Conservation (phyloP, 92 coral and sea anemone genomes). For the Anthopleura xanthogrammica region DNA sequence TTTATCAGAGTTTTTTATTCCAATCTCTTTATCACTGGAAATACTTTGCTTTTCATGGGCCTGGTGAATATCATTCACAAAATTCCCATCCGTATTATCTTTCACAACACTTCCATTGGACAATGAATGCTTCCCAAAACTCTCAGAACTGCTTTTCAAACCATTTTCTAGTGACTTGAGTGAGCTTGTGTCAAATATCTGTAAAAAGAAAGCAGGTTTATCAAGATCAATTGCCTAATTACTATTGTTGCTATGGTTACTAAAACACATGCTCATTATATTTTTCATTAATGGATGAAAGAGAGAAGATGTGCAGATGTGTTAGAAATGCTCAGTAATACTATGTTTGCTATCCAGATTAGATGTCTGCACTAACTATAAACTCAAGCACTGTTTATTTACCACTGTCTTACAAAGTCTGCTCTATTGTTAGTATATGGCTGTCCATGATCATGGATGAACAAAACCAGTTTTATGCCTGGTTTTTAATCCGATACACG, state of each 20-base stretch:
- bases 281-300: background rate
- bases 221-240: background rate
- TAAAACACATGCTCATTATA: background rate
- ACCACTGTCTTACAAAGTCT: too few species aligned
- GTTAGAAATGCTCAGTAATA: too few species aligned
- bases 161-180: background rate
- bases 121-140: background rate
- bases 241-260: background rate
- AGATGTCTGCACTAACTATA: too few species aligned
- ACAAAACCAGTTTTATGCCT: too few species aligned
- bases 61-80: background rate
- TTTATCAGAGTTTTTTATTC: background rate
- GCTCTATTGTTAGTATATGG: too few species aligned
- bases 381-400: too few species aligned
- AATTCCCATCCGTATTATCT: background rate
- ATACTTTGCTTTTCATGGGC: background rate
- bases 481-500: too few species aligned
- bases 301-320: too few species aligned
- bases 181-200: constrained; percentile 7
- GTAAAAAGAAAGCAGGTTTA: background rate
- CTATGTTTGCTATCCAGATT: too few species aligned
- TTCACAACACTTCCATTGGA: constrained; percentile 20
- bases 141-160: constrained; percentile 2
- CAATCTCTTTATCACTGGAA: background rate
- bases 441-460: too few species aligned